A percentile compares a stretch with the other conserved stretches of the same genome.
phyloP scores from a whole-genome alignment of 2,113 vertebrate genomes.

The Perca flavescens region DNA sequence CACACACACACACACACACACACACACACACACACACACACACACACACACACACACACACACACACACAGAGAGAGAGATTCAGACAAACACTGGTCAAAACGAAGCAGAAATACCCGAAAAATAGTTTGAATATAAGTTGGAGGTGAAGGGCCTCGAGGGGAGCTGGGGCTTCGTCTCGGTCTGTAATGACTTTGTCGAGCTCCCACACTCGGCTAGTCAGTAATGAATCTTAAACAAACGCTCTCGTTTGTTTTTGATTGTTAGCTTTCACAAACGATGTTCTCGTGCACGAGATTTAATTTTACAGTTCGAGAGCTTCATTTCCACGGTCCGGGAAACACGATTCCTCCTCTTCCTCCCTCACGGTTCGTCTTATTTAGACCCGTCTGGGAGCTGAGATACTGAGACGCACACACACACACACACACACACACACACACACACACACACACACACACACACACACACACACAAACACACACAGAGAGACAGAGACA shows the following conservation, averaged over 20 bases:
- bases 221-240: slow-evolving; percentile 42
- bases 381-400: neutral
- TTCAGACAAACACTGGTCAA: too few species aligned
- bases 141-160: neutral
- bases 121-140: too few species aligned
- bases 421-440: neutral
- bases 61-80: too few species aligned
- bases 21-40: too few species aligned
- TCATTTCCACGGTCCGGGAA: slow-evolving; percentile 33
- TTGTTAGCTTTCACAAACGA: slow-evolving; percentile 45
- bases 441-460: too few species aligned
- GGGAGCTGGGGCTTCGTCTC: neutral
- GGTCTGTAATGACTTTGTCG: slow-evolving; percentile 6
- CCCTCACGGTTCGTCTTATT: neutral
- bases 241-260: slow-evolving; percentile 37
- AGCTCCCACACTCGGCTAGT: slow-evolving; percentile 16
- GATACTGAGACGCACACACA: neutral
- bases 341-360: neutral
- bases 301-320: slow-evolving; percentile 57
- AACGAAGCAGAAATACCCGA: too few species aligned
- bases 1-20: too few species aligned
- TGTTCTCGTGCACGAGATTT: slow-evolving; percentile 38
- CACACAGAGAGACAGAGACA: too few species aligned
- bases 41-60: too few species aligned
- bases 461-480: too few species aligned